Evolutionary conservation across 2,888 invertebrate species (phyloP), one percentile per base, ranked within the genome.

Genomic region (Prosapia bicincta): DNA sequence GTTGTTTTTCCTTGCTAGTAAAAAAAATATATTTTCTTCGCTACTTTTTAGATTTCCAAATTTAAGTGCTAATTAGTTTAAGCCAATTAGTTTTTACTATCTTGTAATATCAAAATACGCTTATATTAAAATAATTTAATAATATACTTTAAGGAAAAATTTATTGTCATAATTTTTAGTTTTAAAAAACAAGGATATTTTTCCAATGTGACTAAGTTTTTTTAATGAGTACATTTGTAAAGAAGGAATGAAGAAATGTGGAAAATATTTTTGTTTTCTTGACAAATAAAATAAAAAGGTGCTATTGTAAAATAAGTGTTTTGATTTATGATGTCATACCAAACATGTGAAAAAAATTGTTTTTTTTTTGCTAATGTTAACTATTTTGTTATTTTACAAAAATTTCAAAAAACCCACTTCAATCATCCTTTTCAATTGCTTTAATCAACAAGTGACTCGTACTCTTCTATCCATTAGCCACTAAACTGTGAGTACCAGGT

Each of bases 251-350:
- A 15, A 20, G 38, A 43, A 73, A 69, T 54, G 54, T 74, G 74
- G 38, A 74, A 74, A 74, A 74, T 74, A 74, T 74, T 74, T 74
- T 74, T 74, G 74, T 74, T 74, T 74, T 43, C 24, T 54, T 54
- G 69, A 28, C 54, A 69, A 73, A 73, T 73, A 32, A 74, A 74
- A 74, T 74, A 68, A 74, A 74, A 75, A 75, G 75, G 75, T 71
- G 70, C 75, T 75, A 71, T 75, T 75, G 20, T 23, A 66, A 25
- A 9, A 30, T 6, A 6, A 30, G 30, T 30, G 30, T 30, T 30
- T 30, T 30, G 9, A 30, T 30, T 30, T 30, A n/a, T n/a, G n/a
- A n/a, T n/a, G n/a, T n/a, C n/a, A n/a, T n/a, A n/a, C n/a, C n/a
- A n/a, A n/a, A n/a, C n/a, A n/a, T n/a, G n/a, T n/a, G n/a, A n/a